Percentiles rank a stretch among this genome's conserved stretches.
Evolutionary conservation across 2,797 vertebrate genomes (phyloP).

Genomic region (Netta rufina): DNA sequence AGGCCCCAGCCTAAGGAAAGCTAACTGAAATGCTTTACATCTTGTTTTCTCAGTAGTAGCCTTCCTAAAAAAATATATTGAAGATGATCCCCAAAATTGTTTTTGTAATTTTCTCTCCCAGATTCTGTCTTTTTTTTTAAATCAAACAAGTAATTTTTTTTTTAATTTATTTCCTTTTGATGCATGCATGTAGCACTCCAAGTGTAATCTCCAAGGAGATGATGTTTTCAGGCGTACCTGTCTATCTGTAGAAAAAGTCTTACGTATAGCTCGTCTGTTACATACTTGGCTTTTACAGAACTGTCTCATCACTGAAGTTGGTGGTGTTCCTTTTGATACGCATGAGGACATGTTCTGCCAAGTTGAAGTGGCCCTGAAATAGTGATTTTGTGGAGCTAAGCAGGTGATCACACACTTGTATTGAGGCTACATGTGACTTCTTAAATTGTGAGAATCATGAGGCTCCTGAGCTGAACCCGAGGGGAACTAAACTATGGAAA

Average conservation of each 20-base stretch:
- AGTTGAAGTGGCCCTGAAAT: background rate
- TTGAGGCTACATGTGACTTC: background rate
- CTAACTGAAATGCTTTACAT: background rate
- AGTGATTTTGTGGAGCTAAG: background rate
- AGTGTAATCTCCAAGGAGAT: background rate
- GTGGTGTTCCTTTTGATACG: background rate
- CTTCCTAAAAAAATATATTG: background rate
- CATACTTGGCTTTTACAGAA: background rate
- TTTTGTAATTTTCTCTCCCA: background rate
- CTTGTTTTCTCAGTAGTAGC: background rate
- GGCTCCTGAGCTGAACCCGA: background rate
- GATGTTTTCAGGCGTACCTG: background rate
- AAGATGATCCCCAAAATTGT: background rate
- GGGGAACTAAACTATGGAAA: slow-evolving; percentile 40
- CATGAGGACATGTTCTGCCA: background rate
- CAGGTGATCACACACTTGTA: background rate
- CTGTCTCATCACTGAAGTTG: background rate
- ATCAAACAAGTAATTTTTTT: background rate
- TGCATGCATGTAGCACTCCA: background rate
- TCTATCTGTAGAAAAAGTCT: background rate
- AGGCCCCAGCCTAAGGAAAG: background rate
- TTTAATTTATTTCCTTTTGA: background rate
- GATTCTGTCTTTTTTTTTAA: background rate
- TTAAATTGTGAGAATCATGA: background rate
- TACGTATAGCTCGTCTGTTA: background rate